Base-by-base conservation (phyloP, 2,797 vertebrate genomes). In the Syngnathus acus region DNA sequence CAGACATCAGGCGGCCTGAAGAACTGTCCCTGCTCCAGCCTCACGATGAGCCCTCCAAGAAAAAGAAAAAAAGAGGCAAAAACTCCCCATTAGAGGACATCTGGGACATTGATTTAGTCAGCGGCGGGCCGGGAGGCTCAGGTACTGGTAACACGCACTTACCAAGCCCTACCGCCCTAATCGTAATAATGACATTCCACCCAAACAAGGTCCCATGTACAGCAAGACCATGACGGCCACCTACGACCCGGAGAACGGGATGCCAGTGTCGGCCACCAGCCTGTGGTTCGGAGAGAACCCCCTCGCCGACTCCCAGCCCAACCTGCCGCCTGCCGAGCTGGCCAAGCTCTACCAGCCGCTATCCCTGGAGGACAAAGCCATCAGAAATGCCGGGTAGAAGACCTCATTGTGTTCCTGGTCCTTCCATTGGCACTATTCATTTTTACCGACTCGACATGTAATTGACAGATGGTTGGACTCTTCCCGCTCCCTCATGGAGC, bases 401-500 rank as follows among this genome's bases (percentile, higher is more conserved):
- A 91, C 87, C 82, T 32, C 65, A 54, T 8, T 6, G 23, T 57
- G 0, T 9, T 21, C 4, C 16, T n/a, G 19, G 19, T 21, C 21
- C 14, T 45, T 26, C 13, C 3, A 14, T 3, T 43, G 60, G 32
- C 11, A 23, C 5, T 21, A 19, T 54, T 39, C 40, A 19, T 5
- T 14, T 32, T 47, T 51, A 45, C 72, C 39, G 72, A 23, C 66
- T 55, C 62, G 0, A 9, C 53, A 17, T 45, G 51, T 43, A 21
- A 7, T 65, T 39, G 62, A 9, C 86, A 99, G 97, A 65, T 99
- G 97, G 97, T 77, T 99, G 76, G 94, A 99, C 82, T 99, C 97
- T 0, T 98, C 97, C 0, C 92, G 93, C 53, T 99, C 97, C 0
- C 93, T 99, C 4, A 98, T 98, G 96, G 97, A 99, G 74, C 97